These are phyloP conservation scores for Macropis europaea DNA, from an alignment of 2,888 invertebrate genomes.

Conservation along the genomic window DNA sequence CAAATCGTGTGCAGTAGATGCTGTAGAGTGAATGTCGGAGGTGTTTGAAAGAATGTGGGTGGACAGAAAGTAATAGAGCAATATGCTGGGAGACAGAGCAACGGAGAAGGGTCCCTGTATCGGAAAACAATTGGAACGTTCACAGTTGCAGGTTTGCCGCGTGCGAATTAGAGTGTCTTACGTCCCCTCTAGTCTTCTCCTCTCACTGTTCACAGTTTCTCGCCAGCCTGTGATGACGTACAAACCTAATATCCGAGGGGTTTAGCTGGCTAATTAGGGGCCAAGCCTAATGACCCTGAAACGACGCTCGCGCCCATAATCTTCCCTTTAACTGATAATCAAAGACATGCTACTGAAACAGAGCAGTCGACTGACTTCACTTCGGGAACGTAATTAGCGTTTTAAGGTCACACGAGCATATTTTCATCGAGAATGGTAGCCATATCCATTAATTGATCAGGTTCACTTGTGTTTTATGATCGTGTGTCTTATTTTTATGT, in stretches of 20 bases:
- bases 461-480: no score
- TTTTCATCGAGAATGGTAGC: no score
- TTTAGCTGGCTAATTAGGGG: slow-evolving; percentile 66
- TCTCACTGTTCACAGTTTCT: background rate
- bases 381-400: slow-evolving; percentile 24
- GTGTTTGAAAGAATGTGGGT: no score
- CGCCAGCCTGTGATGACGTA: slow-evolving; percentile 44
- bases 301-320: slow-evolving; percentile 53
- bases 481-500: no score
- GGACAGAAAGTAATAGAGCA: background rate
- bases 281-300: slow-evolving; percentile 65
- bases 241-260: slow-evolving; percentile 66
- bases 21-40: no score
- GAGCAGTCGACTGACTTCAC: slow-evolving; percentile 1
- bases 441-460: no score
- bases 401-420: no score
- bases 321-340: slow-evolving; percentile 61
- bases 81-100: background rate
- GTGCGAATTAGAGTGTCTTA: slow-evolving; percentile 53
- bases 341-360: slow-evolving; percentile 25
- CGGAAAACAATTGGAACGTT: slow-evolving; percentile 73
- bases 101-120: slow-evolving; percentile 55
- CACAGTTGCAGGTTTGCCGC: slow-evolving; percentile 54
- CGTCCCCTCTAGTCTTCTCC: background rate
- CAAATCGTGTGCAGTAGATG: no score